Conservation (phyloP, 2,797 vertebrate species). For the Falco concolor region DNA sequence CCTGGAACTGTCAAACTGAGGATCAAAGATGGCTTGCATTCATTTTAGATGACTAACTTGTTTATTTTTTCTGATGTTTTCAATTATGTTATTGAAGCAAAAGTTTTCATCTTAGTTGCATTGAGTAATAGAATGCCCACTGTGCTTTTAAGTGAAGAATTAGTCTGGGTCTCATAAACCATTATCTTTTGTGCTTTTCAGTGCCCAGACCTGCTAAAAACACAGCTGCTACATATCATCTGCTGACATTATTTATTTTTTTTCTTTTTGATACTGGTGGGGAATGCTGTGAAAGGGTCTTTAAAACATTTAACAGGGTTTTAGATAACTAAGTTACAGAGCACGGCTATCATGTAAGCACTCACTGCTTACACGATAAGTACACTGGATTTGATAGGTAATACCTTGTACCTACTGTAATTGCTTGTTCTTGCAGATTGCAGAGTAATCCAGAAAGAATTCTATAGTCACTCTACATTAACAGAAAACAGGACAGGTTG, state of each 20-base stretch:
- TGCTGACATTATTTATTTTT: neutral
- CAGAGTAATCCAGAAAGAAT: constrained; percentile 21
- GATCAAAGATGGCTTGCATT: neutral
- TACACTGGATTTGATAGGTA: neutral
- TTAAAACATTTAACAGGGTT: neutral
- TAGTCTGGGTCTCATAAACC: neutral
- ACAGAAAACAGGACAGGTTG: neutral
- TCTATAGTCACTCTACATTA: neutral
- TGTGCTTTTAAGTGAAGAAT: neutral
- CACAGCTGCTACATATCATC: neutral
- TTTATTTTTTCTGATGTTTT: neutral
- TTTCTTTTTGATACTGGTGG: neutral
- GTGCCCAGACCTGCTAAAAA: neutral
- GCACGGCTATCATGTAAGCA: neutral
- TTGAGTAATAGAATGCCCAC: neutral
- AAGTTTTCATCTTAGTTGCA: neutral
- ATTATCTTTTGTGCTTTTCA: neutral
- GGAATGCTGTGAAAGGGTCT: neutral
- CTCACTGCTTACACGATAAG: neutral
- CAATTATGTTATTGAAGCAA: neutral
- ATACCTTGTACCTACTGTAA: neutral
- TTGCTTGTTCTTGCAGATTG: constrained; percentile 12
- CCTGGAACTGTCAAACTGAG: neutral
- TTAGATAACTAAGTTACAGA: neutral
- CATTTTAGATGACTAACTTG: neutral